Evolutionary conservation across 2,888 invertebrate species (phyloP).

Genomic region (Arenicola marina): DNA sequence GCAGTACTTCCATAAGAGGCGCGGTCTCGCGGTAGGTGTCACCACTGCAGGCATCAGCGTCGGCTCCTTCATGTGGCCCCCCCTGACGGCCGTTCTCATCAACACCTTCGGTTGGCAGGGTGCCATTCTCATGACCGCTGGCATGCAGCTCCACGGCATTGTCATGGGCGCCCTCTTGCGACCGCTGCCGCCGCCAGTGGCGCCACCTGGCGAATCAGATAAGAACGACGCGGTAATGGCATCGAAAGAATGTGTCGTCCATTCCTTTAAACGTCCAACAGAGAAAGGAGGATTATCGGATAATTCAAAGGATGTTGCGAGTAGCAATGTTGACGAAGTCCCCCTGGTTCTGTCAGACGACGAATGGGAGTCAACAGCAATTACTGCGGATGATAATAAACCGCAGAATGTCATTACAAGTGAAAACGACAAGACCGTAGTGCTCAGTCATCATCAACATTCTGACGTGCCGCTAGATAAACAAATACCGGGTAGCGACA

Average conservation of each 20-base stretch:
- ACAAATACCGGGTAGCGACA: no score
- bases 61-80: slow-evolving; percentile 32
- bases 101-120: slow-evolving; percentile 9
- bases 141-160: slow-evolving; percentile 11
- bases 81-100: slow-evolving; percentile 12
- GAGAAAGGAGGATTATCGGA: not conserved
- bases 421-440: not conserved
- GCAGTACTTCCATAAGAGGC: slow-evolving; percentile 34
- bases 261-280: no score
- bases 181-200: slow-evolving; percentile 2
- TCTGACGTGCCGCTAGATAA: no score
- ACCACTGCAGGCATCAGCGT: slow-evolving; percentile 38
- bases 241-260: no score
- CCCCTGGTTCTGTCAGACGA: no score
- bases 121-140: slow-evolving; percentile 13
- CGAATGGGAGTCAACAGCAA: no score
- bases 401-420: not conserved
- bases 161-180: slow-evolving; percentile 14
- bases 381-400: no score
- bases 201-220: not conserved
- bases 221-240: no score
- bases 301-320: not conserved
- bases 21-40: slow-evolving; percentile 38
- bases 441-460: no score
- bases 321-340: not conserved